Evolutionary conservation across 2,888 invertebrate species (phyloP), one percentile per base, ranked within the genome.

Genomic region (Euphydryas editha): DNA sequence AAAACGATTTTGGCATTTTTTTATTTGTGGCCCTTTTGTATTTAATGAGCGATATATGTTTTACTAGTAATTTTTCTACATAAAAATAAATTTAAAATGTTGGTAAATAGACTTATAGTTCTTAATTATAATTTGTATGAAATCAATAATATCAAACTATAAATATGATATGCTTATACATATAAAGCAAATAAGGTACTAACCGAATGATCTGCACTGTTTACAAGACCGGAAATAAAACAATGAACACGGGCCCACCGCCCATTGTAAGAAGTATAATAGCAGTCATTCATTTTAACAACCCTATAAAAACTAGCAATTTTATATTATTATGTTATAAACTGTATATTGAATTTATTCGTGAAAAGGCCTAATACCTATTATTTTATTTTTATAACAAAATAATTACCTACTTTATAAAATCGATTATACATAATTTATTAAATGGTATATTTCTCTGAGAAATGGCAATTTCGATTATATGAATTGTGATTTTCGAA

Each of bases 401-500:
- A 24, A 51, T 11, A 21, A 13, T 15, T n/a, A 20, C 13, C 3
- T 47, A 51, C 0, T 51, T 7, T 0, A 51, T 6, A 15, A 21
- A 6, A 51, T 47, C 11, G 30, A 8, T 30, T 30, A 30, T 8
- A 10, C 10, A 18, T 7, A 21, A 51, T 51, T n/a, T 42, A 36
- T 46, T 60, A 36, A 4, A 47, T 20, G 6, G 2, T 4, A 62
- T 66, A 30, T 39, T 7, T 54, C 49, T 56, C 55, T 24, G 11
- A 21, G 24, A 54, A 68, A 61, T 46, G 59, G 51, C 21, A 72
- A 70, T 76, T 73, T 73, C 75, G 76, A 81, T 75, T 77, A 76
- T 73, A 76, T 76, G 79, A 83, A 81, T 83, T 75, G 76, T 73
- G 79, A 79, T 73, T 78, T 86, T 87, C 79, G 88, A 91, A 91